phyloP scores from a whole-genome alignment of 1,140 invertebrate species.

The Asobara japonica region DNA sequence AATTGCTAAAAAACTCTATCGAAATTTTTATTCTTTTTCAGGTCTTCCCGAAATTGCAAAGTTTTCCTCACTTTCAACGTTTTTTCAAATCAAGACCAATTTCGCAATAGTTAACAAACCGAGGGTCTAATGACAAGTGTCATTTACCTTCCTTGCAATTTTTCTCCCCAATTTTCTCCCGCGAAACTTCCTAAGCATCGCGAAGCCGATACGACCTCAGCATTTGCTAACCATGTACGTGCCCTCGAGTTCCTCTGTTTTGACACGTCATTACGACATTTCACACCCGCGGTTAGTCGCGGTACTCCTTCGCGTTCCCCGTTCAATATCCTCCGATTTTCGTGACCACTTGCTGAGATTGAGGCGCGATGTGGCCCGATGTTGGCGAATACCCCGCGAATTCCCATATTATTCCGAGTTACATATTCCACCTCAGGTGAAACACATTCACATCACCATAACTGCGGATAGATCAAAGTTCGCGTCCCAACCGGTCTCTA shows the following conservation, averaged over 20 bases:
- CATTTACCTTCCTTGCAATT: too few species aligned
- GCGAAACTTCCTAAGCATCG: background rate
- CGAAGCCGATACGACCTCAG: background rate
- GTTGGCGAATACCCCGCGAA: conserved; percentile 10
- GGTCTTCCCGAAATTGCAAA: too few species aligned
- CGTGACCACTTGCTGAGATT: background rate
- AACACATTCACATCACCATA: conserved; percentile 19
- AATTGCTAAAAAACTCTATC: too few species aligned
- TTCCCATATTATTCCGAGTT: background rate
- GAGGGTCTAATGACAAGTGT: too few species aligned
- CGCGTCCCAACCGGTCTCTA: conserved; percentile 20
- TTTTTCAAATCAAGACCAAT: too few species aligned
- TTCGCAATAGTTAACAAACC: too few species aligned
- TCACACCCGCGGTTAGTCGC: conserved; percentile 41
- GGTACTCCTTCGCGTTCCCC: background rate
- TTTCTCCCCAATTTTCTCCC: too few species aligned
- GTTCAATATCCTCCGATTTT: background rate
- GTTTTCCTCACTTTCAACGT: too few species aligned
- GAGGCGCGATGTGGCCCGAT: conserved; percentile 30
- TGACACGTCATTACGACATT: conserved; percentile 57
- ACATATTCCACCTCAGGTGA: background rate
- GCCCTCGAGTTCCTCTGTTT: conserved; percentile 45
- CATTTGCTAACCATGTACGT: conserved; percentile 35
- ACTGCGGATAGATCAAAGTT: conserved; percentile 32
- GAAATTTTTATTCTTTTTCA: too few species aligned